Evolutionary conservation across 2,797 vertebrate species (phyloP), one percentile per base, ranked within the genome.

Genomic region (Limosa lapponica): DNA sequence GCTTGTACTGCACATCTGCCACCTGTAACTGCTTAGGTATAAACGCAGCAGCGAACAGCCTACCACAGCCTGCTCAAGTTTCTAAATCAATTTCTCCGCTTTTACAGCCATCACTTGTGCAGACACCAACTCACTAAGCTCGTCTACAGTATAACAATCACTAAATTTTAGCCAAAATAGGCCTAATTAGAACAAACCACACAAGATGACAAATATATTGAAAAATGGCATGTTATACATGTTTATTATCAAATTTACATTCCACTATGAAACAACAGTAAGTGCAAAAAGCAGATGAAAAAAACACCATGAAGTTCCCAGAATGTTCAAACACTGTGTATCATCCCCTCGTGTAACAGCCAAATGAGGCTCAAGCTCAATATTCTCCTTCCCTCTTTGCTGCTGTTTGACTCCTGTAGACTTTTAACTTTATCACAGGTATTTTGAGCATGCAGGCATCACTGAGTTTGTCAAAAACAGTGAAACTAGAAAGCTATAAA

Each of bases 231-330:
- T n/a, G 41, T 95, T 96, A 81, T 48, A 88, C 32, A 73, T 87
- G 61, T 98, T 98, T 98, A 98, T 98, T 98, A 95, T 90, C 80
- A 96, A 96, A 96, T 95, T 96, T 96, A 96, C 95, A 97, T 93
- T 95, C 91, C 64, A 93, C 87, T 95, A 79, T 90, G 94, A 96
- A 97, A 97, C 70, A 94, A 96, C 62, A 94, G 48, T 30, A 95
- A 95, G 94, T 93, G 95, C 94, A 97, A 96, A 96, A 95, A 96
- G 91, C 78, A 87, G 67, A 94, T 84, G 86, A 81, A 97, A 95
- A 95, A 96, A 69, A 93, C 49, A 87, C 75, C 70, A 95, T 37
- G 59, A 89, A 51, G 69, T 77, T 94, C 81, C 90, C 77, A 85
- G 57, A 83, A 52, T n/a, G 4, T 79, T 78, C 85, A 70, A 94